Base-by-base conservation (phyloP, 1,140 invertebrate genomes). In the Anastrepha ludens region DNA sequence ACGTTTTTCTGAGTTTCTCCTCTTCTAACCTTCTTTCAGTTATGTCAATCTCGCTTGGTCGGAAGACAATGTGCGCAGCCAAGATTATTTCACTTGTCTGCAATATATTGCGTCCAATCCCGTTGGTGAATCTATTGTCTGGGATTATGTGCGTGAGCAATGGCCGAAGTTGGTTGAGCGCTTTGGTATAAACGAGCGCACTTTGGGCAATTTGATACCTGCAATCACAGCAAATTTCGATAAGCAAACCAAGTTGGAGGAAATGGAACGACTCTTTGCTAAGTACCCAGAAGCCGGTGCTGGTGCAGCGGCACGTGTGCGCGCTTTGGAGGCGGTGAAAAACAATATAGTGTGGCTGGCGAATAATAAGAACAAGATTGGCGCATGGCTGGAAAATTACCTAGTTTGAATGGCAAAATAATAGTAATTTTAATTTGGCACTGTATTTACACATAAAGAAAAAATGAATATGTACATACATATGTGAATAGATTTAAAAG, bases 241-340 rank as follows among this genome's bases (percentile, higher is more conserved):
- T n/a, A 96, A 96, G 0, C 91, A 96, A 62, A 90, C 94, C 0
- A 96, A 96, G 91, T 93, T 97, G 1, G 90, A 96, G 90, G 97
- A 98, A 95, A 96, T 98, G 94, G 93, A 96, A 89, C 91, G 91
- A 0, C 98, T 98, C 93, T 98, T 97, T 90, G 91, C 90, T 0
- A 95, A 96, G 88, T 96, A 98, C 91, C 97, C 98, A 0, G 96
- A 98, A n/a, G 97, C 97, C 15, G 98, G 98, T 2, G 97, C 98
- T 2, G 97, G 98, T 0, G 95, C 94, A 29, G 92, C 94, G 20
- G 95, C 95, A 1, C 94, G 98, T 58, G 92, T 94, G 55, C 95
- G 96, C 89, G 97, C 97, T 0, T 90, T 98, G 0, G 97, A 98
- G 91, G 96, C 93, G 8, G 96, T 98, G 2, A 93, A 94, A n/a